Evolutionary conservation across 2,888 invertebrate species (phyloP), one percentile per base, ranked within the genome.

Genomic region (Serripes groenlandicus): DNA sequence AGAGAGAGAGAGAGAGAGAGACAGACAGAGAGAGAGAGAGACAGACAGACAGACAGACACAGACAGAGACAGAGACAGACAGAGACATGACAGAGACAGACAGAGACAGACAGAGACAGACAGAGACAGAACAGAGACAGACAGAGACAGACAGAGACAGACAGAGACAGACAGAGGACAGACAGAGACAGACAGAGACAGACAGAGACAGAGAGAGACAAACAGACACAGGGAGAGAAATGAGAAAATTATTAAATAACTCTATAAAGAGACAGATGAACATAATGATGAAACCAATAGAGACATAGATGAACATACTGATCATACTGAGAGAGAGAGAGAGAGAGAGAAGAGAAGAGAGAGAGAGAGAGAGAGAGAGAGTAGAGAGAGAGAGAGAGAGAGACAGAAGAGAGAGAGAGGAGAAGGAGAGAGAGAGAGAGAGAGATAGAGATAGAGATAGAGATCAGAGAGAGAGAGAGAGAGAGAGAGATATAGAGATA

Each of bases 291-390:
- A 23, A 58, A 23, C 34, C 28, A 28, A n/a, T 7, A 32, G 34
- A 28, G 34, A 58, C 30, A 28, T 28, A 69, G 49, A 35, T 56
- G 69, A 34, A 30, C 21, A 9, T 54, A 23, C 32, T 34, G 52
- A 26, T 1, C 5, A 32, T 34, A 75, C 56, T 42, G 15, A 9
- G 56, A 73, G 23, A 54, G 52, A 23, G 35, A 69, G 69, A 69
- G 58, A 69, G 71, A 54, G 26, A 54, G 54, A 52, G 32, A 75
- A 42, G 52, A 52, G 66, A 54, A 75, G 49, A 66, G 56, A 75
- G 68, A 68, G 35, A 69, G 52, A 69, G 37, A 69, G 28, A 69
- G 23, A 75, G 75, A 75, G 80, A 62, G 60, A 75, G 42, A 42
- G 42, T 54, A 70, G 42, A 26, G 69, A 35, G 34, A 37, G 37